Base-by-base conservation (phyloP, 2,888 invertebrate genomes). In the Caenorhabditis sp. region DNA sequence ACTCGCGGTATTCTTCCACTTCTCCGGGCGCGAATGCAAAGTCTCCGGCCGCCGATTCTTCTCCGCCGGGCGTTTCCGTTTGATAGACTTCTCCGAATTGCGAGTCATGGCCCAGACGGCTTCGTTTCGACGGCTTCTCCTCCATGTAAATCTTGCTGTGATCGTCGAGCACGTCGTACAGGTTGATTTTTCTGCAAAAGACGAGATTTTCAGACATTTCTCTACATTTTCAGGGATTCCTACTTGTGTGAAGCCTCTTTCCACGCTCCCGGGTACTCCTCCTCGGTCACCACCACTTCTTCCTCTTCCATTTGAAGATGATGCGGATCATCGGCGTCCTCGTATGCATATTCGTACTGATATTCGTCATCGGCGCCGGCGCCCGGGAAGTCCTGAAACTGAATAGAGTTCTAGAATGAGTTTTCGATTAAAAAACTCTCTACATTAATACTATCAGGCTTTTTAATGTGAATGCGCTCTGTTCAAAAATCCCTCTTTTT, bases 311-410 rank as follows among this genome's bases (percentile, higher is more conserved):
- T 48, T 9, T 22, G 55, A 13, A 37, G 32, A 46, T 63, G 52
- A 24, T 48, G 61, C 1, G 45, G 26, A 32, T 62, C 41, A 5
- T 73, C 63, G 1, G 66, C 74, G n/a, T 74, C 74, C n/a, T 63
- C 72, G 30, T 50, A 72, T 3, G 61, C 30, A 27, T 65, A 76
- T n/a, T 70, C 76, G 22, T 65, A 70, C 15, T 58, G 52, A 27
- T 76, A 53, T 1, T 56, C 63, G n/a, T 43, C 63, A 1, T 37
- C 55, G 0, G 2, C 56, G 4, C 15, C 17, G 4, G n/a, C 48
- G 1, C 45, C 59, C 1, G 32, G 17, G 15, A 62, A 62, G 5
- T 35, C 20, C 56, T 72, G 35, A 17, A 63, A 46, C n/a, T 35
- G 13, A 32, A 32, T 11, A n/a, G n/a, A n/a, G n/a, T n/a, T n/a